Evolutionary conservation across 2,113 vertebrate species (phyloP), one percentile per base, ranked within the genome.

Genomic region (Plestiodon gilberti): DNA sequence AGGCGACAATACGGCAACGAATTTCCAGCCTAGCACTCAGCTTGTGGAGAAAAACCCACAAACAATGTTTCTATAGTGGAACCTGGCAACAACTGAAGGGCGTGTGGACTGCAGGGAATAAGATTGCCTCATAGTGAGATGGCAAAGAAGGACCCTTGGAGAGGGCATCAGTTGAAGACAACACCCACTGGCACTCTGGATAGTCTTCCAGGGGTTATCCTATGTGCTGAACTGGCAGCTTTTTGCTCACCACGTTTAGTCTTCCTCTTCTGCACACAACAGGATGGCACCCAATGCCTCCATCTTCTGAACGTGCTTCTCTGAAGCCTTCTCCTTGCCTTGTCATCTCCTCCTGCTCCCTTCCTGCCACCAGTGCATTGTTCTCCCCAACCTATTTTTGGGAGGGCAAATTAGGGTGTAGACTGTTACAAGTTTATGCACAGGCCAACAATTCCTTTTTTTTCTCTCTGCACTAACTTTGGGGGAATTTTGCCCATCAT

Each of bases 1-100:
- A 69, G 95, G 71, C 93, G 97, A 95, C 98, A 95, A 89, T 97
- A 97, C 48, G 91, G 97, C 81, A 96, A 93, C 18, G 97, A 99
- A 89, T 96, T 97, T 96, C 97, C 97, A 28, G 97, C 97, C 73
- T 99, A 97, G 78, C 4, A 4, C 1, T 1, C 78, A 22, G 13
- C 86, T 88, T 3, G 0, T 87, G 6, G 1, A 33, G 84, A 80
- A 78, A 82, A 78, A 8, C 69, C 55, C 0, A 57, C 71, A 65
- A 10, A 82, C 81, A 6, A 73, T 4, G 0, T 77, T 74, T 84
- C 88, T 13, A 61, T 14, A 4, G 40, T 0, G 25, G 89, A 89
- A 93, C 94, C 92, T 84, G 89, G 95, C 90, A 85, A 55, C 14
- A 67, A 89, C 6, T 61, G 85, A 80, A 55, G 38, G n/a, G 7